Evolutionary conservation across 2,113 vertebrate genomes (phyloP), one percentile per base, ranked within the genome.

Genomic region (Zapus hudsonius): DNA sequence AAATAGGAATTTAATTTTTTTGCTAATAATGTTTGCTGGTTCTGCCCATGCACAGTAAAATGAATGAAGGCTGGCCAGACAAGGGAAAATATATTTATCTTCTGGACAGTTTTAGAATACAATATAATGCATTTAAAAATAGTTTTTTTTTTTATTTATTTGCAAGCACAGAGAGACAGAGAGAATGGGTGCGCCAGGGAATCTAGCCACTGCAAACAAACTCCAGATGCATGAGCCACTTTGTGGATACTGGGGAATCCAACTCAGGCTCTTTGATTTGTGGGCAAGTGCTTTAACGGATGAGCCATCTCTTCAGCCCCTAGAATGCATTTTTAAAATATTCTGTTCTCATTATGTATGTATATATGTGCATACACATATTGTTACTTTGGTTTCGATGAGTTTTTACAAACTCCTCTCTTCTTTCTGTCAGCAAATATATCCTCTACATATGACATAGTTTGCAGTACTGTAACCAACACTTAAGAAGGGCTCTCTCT

Each of bases 1-100:
- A 67, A 15, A 25, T 38, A 76, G 31, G 67, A 76, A 72, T 90
- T 67, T 90, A 64, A 84, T 87, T 91, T 87, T 91, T 87, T 74
- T 94, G 10, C 89, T 55, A 67, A 72, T 95, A 64, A 94, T 61
- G 74, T 33, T 47, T 70, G 17, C 59, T 33, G 76, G 7, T 20
- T 88, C 38, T 89, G 22, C 55, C n/a, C 33, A 13, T n/a, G 25
- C 87, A 40, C 44, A 76, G 19, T 84, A 23, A 89, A 87, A 55
- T 89, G 38, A 27, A 8, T 80, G 67, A 89, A 76, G 36, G 61
- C 16, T 75, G 20, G 59, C 67, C 66, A 74, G 57, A 25, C 75
- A 80, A 80, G n/a, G 11, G 59, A 64, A 63, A 57, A 59, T 29
- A 38, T 84, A 72, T 87, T 73, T 72, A 16, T 38, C 9, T 90